Percentiles rank a stretch among this genome's conserved stretches.
These are phyloP conservation scores for Drosophila sproati DNA, from an alignment of 1,140 invertebrate genomes.

Conservation along the genomic window DNA sequence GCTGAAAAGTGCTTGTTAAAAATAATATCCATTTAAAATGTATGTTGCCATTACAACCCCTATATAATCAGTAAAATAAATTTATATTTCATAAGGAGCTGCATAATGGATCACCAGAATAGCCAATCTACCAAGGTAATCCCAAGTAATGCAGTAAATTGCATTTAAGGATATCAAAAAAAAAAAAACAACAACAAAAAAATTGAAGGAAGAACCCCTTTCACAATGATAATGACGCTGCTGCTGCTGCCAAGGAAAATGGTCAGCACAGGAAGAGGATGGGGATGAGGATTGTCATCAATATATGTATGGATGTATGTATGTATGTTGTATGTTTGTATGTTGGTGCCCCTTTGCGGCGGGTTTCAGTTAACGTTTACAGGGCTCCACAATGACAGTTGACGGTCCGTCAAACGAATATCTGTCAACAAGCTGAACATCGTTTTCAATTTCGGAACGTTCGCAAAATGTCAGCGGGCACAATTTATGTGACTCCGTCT, in stretches of 20 bases:
- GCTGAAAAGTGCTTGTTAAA: background rate
- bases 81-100: slow-evolving; percentile 21
- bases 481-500: slow-evolving; percentile 49
- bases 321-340: background rate
- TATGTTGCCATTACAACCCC: background rate
- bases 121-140: slow-evolving; percentile 1
- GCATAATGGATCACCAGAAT: slow-evolving; percentile 3
- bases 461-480: slow-evolving; percentile 49
- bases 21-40: background rate
- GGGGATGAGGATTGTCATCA: slow-evolving; percentile 1
- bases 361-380: slow-evolving; percentile 41
- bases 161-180: slow-evolving; percentile 39
- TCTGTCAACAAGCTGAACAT: slow-evolving; percentile 73
- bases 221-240: slow-evolving; percentile 34
- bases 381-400: slow-evolving; percentile 55
- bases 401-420: slow-evolving; percentile 76
- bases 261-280: slow-evolving; percentile 13
- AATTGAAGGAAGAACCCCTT: background rate
- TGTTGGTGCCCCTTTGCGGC: slow-evolving; percentile 23
- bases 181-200: background rate
- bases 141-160: slow-evolving; percentile 31
- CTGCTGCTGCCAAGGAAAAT: slow-evolving; percentile 29
- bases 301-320: slow-evolving; percentile 16
- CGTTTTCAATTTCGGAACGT: slow-evolving; percentile 73
- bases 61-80: background rate